These are phyloP conservation scores for Dermatophagoides farinae DNA, from an alignment of 1,140 invertebrate species.

Conservation along the genomic window DNA sequence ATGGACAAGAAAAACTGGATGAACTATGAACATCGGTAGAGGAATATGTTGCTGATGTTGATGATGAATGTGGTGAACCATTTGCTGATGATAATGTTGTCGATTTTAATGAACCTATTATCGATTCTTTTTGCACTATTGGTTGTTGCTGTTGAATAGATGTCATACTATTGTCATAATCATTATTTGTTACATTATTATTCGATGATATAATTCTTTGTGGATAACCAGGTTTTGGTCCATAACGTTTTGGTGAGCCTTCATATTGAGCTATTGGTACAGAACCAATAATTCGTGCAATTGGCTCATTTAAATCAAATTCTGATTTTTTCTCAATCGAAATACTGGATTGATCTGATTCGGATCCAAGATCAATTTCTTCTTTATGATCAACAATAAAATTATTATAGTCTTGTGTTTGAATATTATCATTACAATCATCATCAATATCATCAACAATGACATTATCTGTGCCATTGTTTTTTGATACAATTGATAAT, in stretches of 20 bases:
- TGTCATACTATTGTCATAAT: background rate
- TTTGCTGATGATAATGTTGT: background rate
- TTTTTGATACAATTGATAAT: background rate
- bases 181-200: background rate
- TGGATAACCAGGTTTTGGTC: slow-evolving; percentile 27
- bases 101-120: background rate
- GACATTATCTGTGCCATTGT: background rate
- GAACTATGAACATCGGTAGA: slow-evolving; percentile 1
- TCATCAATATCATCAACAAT: background rate
- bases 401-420: background rate
- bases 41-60: background rate
- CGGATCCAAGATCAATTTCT: background rate
- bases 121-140: background rate
- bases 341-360: background rate
- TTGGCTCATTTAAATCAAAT: slow-evolving; percentile 15
- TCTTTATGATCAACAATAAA: background rate
- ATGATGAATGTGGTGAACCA: slow-evolving; percentile 4
- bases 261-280: slow-evolving; percentile 74
- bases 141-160: background rate
- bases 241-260: slow-evolving; percentile 67
- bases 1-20: slow-evolving; percentile 1
- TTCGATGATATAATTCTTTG: slow-evolving; percentile 1
- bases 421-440: background rate
- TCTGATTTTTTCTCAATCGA: slow-evolving; percentile 11
- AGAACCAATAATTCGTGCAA: slow-evolving; percentile 59